Base-by-base conservation (phyloP, 2,888 invertebrate species). In the Agapostemon virescens region DNA sequence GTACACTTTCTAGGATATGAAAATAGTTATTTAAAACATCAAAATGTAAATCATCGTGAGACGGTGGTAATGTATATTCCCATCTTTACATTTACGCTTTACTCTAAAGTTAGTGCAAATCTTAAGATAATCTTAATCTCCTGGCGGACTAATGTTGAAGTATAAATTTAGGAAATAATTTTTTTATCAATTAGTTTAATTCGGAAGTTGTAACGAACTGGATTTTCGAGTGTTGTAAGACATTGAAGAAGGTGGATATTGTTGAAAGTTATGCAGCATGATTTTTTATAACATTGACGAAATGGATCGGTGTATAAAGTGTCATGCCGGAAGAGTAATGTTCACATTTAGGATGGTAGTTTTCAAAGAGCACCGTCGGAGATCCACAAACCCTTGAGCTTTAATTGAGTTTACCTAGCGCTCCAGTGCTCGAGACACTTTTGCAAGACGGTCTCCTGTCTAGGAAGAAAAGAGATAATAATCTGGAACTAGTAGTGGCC, bases 381-480 rank as follows among this genome's bases (percentile, higher is more conserved):
- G 74, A 83, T 88, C 82, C 85, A 79, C 77, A 69, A 81, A 77
- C 55, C 70, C 84, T 82, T 64, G 68, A 71, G 82, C 83, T 83
- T 86, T 87, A 88, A 88, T 86, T 85, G 83, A 88, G 83, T 87
- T 88, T 85, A 84, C 85, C 73, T 77, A 82, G 80, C 82, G 72
- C 85, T 84, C 81, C 73, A 82, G 72, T 71, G 55, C 45, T 84
- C 69, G 74, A 69, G 76, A 81, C 71, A 74, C 74, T 81, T 82
- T 84, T 84, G 74, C 68, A 77, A 79, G 75, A 75, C 42, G 77
- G 38, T 72, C 75, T 55, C 72, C 58, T 55, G 68, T 77, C 77
- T 40, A 49, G 63, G 66, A 63, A 58, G 61, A 52, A 66, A 42
- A 61, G 58, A 81, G 81, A 82, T 82, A 80, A 86, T 82, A 82